Evolutionary conservation across 2,888 invertebrate genomes (phyloP).

Genomic region (Pyralis farinalis): DNA sequence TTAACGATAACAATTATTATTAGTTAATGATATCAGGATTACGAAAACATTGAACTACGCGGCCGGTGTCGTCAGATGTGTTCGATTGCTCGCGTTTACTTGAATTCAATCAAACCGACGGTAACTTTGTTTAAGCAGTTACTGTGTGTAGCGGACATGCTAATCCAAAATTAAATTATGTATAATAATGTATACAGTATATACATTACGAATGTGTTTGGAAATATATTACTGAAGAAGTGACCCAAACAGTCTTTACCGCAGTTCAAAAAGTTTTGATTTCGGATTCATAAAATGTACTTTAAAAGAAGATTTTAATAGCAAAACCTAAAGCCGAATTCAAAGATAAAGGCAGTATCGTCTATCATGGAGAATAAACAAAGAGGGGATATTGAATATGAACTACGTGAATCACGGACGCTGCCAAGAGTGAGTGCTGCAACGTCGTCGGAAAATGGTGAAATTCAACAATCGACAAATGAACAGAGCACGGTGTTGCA

Average conservation of each 20-base stretch:
- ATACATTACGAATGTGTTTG: too few relatives aligned
- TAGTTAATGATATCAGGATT: constrained; percentile 24
- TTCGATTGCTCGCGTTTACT: constrained; percentile 20
- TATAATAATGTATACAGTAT: too few relatives aligned
- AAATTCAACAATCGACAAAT: constrained; percentile 21
- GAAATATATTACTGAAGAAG: too few relatives aligned
- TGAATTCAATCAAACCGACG: constrained; percentile 12
- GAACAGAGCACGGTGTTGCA: constrained; percentile 23
- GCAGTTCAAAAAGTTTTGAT: too few relatives aligned
- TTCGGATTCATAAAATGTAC: constrained; percentile 27
- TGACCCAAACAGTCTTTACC: too few relatives aligned
- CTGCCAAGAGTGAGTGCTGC: constrained; percentile 12
- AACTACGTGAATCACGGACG: neutral
- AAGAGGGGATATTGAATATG: neutral
- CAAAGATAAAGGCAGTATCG: constrained; percentile 17
- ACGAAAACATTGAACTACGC: constrained; percentile 25
- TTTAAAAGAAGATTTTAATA: constrained; percentile 30
- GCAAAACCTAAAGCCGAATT: constrained; percentile 26
- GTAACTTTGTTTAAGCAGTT: neutral
- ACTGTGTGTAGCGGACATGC: too few relatives aligned
- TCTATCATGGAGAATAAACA: constrained; percentile 10
- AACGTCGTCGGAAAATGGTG: constrained; percentile 24
- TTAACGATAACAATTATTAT: constrained; percentile 37
- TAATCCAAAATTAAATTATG: too few relatives aligned
- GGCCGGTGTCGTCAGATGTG: constrained; percentile 24